A percentile compares a stretch with the other conserved stretches of the same genome.
Conservation (phyloP, 2,113 vertebrate species). For the Centropristis striata region DNA sequence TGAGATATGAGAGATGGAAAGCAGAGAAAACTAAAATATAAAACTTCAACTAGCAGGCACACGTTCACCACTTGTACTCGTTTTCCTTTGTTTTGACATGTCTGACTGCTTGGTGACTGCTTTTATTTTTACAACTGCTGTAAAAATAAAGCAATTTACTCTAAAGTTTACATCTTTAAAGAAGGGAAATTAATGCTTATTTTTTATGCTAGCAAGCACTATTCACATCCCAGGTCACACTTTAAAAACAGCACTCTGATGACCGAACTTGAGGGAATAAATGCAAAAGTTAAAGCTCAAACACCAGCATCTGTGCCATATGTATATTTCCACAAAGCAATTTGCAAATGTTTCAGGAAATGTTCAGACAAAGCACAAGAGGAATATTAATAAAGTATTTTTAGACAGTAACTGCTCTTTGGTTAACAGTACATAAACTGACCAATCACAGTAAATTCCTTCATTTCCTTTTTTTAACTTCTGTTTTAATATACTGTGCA, state of each 20-base stretch:
- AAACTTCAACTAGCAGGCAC: conserved; percentile 1
- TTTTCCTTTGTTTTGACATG: not conserved
- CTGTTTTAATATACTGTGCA: not conserved
- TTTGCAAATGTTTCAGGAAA: not conserved
- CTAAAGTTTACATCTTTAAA: not conserved
- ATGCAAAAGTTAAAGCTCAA: conserved; percentile 1
- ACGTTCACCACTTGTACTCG: not conserved
- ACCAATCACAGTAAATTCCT: not conserved
- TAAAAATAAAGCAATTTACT: not conserved
- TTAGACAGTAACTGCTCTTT: not conserved
- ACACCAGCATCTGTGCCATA: not conserved
- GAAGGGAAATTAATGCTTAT: not conserved
- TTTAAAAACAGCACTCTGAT: not conserved
- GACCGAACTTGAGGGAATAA: not conserved
- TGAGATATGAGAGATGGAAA: not conserved
- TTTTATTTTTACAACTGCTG: not conserved
- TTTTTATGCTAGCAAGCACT: not conserved
- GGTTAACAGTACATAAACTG: not conserved
- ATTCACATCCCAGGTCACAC: not conserved
- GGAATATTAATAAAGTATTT: not conserved
- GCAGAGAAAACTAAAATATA: conserved; percentile 6
- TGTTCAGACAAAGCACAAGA: not conserved
- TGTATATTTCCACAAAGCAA: not conserved
- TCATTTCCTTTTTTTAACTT: too few species aligned
- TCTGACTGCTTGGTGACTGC: not conserved